Evolutionary conservation across 2,888 invertebrate species (phyloP).

Genomic region (Leistus spinibarbis): DNA sequence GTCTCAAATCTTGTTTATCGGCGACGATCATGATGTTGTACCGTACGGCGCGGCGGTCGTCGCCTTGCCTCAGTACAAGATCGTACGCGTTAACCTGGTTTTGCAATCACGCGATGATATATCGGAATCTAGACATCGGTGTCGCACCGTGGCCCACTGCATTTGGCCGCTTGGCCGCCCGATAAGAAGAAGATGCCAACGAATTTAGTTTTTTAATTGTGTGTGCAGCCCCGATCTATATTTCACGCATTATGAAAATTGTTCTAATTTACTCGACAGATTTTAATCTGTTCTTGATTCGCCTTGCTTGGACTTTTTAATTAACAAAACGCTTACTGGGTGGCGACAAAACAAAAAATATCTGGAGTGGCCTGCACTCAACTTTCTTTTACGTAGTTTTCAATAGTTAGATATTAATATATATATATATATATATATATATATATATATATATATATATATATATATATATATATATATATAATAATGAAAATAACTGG

Average conservation of each 20-base stretch:
- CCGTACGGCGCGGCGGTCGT: too few species aligned
- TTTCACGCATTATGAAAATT: not conserved
- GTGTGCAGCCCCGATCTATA: not conserved
- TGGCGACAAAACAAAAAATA: too few species aligned
- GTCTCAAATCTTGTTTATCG: not conserved
- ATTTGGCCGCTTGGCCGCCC: not conserved
- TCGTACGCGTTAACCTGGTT: conserved; percentile 3
- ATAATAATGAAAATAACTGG: too few species aligned
- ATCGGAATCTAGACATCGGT: not conserved
- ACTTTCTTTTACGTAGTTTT: too few species aligned
- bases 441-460: too few species aligned
- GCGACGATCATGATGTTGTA: not conserved
- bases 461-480: too few species aligned
- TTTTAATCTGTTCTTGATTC: not conserved
- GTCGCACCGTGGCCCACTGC: not conserved
- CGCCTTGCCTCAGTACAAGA: not conserved
- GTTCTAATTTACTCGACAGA: not conserved
- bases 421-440: too few species aligned
- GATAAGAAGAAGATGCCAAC: not conserved
- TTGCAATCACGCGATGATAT: not conserved
- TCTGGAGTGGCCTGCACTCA: too few species aligned
- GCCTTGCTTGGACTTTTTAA: too few species aligned
- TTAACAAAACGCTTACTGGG: too few species aligned
- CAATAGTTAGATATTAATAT: too few species aligned
- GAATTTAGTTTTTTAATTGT: not conserved